Evolutionary conservation across 2,113 vertebrate genomes (phyloP).

Genomic region (Ascaphus truei): DNA sequence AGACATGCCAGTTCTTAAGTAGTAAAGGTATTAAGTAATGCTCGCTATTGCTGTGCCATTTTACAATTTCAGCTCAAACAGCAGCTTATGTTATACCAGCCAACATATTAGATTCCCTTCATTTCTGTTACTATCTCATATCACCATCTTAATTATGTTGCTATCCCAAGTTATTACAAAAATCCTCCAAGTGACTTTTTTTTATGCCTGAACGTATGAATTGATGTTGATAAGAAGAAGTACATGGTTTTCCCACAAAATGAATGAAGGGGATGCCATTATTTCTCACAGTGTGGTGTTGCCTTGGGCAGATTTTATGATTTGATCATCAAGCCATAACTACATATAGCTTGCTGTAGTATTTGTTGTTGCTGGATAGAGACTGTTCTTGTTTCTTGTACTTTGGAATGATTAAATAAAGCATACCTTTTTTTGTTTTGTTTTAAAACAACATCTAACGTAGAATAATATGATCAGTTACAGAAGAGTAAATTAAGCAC

Average conservation of each 20-base stretch:
- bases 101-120: background rate
- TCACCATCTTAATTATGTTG: conserved; percentile 15
- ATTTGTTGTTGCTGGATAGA: no score
- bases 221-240: background rate
- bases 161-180: background rate
- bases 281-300: background rate
- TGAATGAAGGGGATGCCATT: background rate
- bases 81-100: background rate
- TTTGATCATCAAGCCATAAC: no score
- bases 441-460: no score
- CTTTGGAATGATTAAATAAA: no score
- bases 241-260: background rate
- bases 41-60: background rate
- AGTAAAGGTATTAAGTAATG: no score
- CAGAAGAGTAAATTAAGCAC: no score
- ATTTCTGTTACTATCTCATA: conserved; percentile 4
- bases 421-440: no score
- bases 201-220: background rate
- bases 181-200: conserved; percentile 1
- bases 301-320: no score
- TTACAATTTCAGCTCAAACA: background rate
- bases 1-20: no score
- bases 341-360: no score
- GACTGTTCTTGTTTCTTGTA: no score
- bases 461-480: no score